These are phyloP conservation scores for Neotoxoptera formosana DNA, from an alignment of 1,140 invertebrate species.

Conservation along the genomic window DNA sequence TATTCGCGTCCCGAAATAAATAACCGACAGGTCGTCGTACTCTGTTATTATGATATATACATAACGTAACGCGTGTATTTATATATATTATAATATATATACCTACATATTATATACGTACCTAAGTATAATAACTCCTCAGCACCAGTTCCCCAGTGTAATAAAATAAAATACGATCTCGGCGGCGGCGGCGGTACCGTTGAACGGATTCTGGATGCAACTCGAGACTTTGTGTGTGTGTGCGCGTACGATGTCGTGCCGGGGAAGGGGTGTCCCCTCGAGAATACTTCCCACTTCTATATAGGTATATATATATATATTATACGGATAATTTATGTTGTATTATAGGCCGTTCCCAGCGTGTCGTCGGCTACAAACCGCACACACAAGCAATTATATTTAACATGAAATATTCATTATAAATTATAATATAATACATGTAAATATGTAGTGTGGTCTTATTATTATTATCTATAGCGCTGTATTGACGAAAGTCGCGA, in stretches of 20 bases:
- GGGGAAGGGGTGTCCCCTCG: not conserved
- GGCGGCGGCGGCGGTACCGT: conserved; percentile 13
- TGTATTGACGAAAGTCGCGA: not conserved
- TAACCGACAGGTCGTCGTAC: conserved; percentile 33
- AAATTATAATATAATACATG: not conserved
- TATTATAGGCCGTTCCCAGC: not conserved
- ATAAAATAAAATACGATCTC: conserved; percentile 50
- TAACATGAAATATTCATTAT: conserved; percentile 25
- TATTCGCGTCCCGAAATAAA: conserved; percentile 16
- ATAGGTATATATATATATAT: not conserved
- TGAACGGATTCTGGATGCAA: conserved; percentile 53
- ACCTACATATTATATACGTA: not conserved
- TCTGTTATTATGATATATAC: not conserved
- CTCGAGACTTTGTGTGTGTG: not conserved
- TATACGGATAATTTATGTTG: conserved; percentile 36
- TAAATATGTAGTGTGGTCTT: too few species aligned
- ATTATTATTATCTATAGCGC: too few species aligned
- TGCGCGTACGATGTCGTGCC: not conserved
- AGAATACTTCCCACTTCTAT: conserved; percentile 35
- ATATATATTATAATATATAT: too few species aligned
- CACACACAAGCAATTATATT: conserved; percentile 7
- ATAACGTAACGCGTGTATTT: not conserved
- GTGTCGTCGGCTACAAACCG: not conserved
- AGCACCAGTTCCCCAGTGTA: conserved; percentile 31
- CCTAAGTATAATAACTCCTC: conserved; percentile 30